Evolutionary conservation across 2,113 vertebrate genomes (phyloP), one percentile per base, ranked within the genome.

Genomic region (Sinosuthora webbiana): DNA sequence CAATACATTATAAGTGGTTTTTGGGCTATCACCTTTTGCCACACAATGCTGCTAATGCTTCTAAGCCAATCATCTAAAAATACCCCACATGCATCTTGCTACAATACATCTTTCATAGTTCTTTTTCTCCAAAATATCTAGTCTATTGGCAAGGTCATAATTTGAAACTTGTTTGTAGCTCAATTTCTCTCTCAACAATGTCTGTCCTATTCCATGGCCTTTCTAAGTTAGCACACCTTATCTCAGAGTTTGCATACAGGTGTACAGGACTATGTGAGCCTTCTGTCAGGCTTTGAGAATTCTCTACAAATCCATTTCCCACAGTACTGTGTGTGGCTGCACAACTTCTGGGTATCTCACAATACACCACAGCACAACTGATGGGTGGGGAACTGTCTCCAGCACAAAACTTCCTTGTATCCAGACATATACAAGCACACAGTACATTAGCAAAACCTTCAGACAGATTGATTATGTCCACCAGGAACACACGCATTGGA

Each of bases 401-500:
- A 55, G 18, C 33, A 79, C 15, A 79, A 55, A 85, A 35, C 24
- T 31, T 84, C 27, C 27, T 21, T 23, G 31, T 31, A 10, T 9
- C 8, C 28, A 55, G 35, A 9, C 9, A 4, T 2, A 8, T 7
- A 70, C 7, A 65, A 31, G 53, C 20, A 39, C 0, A 0, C 16
- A 39, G 15, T 22, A 71, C 78, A 68, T 45, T 7, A 82, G 2
- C 14, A 59, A 56, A 91, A 68, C 44, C 16, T 60, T 76, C 21
- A 71, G 60, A 37, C 0, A 0, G 83, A 21, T 15, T 47, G 47
- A 56, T 59, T 64, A 14, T 3, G 35, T 62, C 65, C 39, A 44
- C 17, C 39, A 27, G 28, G 74, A 83, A 77, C 2, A 1, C 2
- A 1, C 0, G 1, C 55, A 14, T 0, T 31, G 55, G 45, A 81